Evolutionary conservation across 2,797 vertebrate genomes (phyloP).

Genomic region (Lycodopsis pacificus): DNA sequence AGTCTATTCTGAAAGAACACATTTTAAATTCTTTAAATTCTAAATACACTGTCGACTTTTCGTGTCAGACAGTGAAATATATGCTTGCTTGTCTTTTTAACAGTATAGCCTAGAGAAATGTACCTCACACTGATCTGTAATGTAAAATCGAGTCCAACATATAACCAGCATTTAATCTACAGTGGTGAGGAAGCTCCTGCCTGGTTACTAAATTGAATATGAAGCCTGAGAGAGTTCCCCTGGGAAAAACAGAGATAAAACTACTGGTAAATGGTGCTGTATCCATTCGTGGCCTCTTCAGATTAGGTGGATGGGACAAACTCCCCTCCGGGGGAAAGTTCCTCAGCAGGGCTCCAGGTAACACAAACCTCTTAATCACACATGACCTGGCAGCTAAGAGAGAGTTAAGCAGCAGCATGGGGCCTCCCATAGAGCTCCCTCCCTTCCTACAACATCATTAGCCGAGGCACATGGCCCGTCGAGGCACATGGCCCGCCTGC

Average conservation of each 20-base stretch:
- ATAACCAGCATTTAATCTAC: conserved; percentile 50
- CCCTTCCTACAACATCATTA: conserved; percentile 77
- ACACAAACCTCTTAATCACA: conserved; percentile 89
- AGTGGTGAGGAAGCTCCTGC: conserved; percentile 46
- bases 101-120: conserved; percentile 11
- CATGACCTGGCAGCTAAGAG: conserved; percentile 86
- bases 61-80: background rate
- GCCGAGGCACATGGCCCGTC: conserved; percentile 73
- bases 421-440: conserved; percentile 76
- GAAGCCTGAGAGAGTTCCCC: conserved; percentile 60
- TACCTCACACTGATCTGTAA: conserved; percentile 16
- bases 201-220: conserved; percentile 72
- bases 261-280: conserved; percentile 67
- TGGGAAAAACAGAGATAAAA: conserved; percentile 73
- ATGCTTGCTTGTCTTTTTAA: background rate
- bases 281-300: conserved; percentile 71
- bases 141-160: conserved; percentile 33
- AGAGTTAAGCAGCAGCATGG: conserved; percentile 83
- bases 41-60: background rate
- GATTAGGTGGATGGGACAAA: conserved; percentile 79
- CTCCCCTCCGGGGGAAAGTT: conserved; percentile 74
- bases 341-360: conserved; percentile 87
- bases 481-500: conserved; percentile 74
- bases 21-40: background rate
- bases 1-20: conserved; percentile 12